Conservation (phyloP, 2,113 vertebrate genomes). For the Callipepla californica region DNA sequence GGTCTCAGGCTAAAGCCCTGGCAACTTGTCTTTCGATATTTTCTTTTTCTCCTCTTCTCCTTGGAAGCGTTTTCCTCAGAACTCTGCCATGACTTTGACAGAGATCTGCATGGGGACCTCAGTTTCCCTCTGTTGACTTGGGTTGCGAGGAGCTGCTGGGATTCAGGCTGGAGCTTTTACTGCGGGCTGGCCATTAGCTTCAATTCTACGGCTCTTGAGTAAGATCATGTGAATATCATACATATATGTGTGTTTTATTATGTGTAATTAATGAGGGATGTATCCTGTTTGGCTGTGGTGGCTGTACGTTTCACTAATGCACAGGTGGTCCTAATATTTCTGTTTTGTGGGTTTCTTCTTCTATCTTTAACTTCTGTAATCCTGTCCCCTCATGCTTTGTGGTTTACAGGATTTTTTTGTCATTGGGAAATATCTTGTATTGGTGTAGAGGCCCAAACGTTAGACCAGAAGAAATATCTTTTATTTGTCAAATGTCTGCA, state of each 20-base stretch:
- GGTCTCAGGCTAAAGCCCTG: background rate
- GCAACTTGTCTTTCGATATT: slow-evolving; percentile 6
- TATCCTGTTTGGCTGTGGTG: slow-evolving; percentile 34
- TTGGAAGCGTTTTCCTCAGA: background rate
- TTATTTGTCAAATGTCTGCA: slow-evolving; percentile 47
- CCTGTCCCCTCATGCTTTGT: slow-evolving; percentile 40
- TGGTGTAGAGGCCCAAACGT: slow-evolving; percentile 5
- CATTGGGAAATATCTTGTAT: slow-evolving; percentile 18
- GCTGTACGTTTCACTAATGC: background rate
- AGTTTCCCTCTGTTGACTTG: background rate
- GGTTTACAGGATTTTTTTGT: slow-evolving; percentile 50
- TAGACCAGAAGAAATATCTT: slow-evolving; percentile 47
- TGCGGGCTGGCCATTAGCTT: background rate
- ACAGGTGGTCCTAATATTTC: slow-evolving; percentile 55
- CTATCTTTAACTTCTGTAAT: slow-evolving; percentile 56
- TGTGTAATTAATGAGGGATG: background rate
- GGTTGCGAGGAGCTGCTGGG: background rate
- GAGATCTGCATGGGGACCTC: background rate
- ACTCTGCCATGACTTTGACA: background rate
- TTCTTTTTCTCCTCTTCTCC: background rate
- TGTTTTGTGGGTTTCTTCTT: slow-evolving; percentile 59
- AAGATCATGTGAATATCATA: background rate
- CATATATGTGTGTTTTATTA: background rate
- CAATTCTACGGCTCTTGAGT: background rate
- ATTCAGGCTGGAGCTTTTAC: background rate